A percentile compares a stretch with the other conserved stretches of the same genome.
phyloP scores from a whole-genome alignment of 2,113 vertebrate species.

The Kobus ellipsiprymnus region DNA sequence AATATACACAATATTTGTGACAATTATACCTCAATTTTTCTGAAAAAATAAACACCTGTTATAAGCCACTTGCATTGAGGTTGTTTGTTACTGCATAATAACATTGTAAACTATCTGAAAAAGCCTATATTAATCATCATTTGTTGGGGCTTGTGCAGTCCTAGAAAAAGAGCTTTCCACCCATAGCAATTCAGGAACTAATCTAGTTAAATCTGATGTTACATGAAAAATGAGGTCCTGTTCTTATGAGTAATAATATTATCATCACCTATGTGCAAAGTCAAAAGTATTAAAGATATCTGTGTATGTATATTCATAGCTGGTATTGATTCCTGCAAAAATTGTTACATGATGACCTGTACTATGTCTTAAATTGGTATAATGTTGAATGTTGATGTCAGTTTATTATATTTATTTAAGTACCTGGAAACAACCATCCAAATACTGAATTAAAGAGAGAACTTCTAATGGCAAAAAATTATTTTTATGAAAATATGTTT shows the following conservation, averaged over 20 bases:
- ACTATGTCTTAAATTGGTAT: neutral
- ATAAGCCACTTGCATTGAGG: neutral
- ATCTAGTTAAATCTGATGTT: neutral
- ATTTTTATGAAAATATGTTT: neutral
- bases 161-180: neutral
- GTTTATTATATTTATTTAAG: too few relatives aligned
- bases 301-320: neutral
- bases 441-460: neutral
- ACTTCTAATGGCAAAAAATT: neutral
- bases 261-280: neutral
- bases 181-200: neutral
- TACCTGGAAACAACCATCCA: neutral
- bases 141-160: neutral
- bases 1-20: neutral
- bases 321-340: neutral
- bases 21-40: neutral
- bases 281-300: neutral
- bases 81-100: neutral
- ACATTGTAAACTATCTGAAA: neutral
- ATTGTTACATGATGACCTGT: neutral
- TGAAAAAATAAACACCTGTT: neutral
- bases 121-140: neutral
- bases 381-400: too few relatives aligned
- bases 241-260: neutral
- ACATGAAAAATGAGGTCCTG: neutral